Evolutionary conservation across 1,140 invertebrate genomes (phyloP), one percentile per base, ranked within the genome.

Genomic region (Drosophila subobscura): DNA sequence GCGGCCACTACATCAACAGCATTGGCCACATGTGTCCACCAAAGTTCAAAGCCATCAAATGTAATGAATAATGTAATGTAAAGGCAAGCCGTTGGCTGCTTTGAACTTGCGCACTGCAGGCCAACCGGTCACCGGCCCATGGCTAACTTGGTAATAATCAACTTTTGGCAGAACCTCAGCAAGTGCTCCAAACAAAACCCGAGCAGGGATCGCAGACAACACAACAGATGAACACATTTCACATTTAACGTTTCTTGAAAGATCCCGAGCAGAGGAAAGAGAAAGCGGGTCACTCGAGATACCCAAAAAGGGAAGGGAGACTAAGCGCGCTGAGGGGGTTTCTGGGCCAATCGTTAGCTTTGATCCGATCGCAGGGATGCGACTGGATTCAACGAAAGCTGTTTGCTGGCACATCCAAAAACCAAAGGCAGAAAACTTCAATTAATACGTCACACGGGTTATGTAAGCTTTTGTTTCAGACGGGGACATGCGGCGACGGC

Each of bases 221-320:
- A 20, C 16, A 20, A 20, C 16, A 5, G 23, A 57, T 25, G 37
- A 49, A 53, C 5, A 56, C 50, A 58, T 73, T 53, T 33, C 16
- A 20, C 16, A 20, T 20, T 1, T 0, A 74, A 80, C 33, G 10
- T 68, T 68, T 68, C 44, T 68, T 47, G n/a, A 68, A 52, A 56
- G 44, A 16, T 40, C 42, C 49, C 20, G 3, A 12, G 4, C 4
- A 37, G 33, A 37, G 10, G 10, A 68, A 91, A 90, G 85, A 91
- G 89, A 91, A 91, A 90, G 89, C 89, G 86, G 89, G 89, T 91
- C 89, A 90, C 66, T 78, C 80, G 66, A 77, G 67, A 83, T 78
- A 66, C 58, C 57, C 76, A 73, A 67, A 63, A 67, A 71, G 80
- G 70, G 70, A 71, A 76, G 25, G 8, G 51, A 29, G 60, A 55